Conservation (phyloP, 2,113 vertebrate genomes). For the Antechinus stuartii region DNA sequence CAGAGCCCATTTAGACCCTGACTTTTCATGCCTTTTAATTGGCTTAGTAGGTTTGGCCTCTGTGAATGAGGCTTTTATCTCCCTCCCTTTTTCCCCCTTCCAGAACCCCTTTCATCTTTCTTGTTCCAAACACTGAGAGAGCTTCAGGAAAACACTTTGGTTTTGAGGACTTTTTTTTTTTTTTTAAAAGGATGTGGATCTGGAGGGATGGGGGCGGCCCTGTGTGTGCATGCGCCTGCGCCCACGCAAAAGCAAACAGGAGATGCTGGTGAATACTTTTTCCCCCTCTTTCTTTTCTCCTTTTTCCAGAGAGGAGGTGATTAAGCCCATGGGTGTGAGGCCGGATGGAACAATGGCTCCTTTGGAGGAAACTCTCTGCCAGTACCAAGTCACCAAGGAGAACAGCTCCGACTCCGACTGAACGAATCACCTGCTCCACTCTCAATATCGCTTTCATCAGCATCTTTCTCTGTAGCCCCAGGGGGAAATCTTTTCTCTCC, state of each 20-base stretch:
- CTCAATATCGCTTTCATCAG: conserved; percentile 75
- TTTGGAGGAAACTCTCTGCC: conserved; percentile 91
- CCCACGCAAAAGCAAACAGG: background rate
- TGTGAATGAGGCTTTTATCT: conserved; percentile 83
- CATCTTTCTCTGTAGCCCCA: conserved; percentile 80
- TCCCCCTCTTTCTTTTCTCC: conserved; percentile 66
- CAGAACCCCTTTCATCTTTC: conserved; percentile 81
- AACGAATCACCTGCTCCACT: conserved; percentile 79
- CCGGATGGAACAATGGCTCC: conserved; percentile 95
- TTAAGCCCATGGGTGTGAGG: conserved; percentile 96
- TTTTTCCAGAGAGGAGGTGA: conserved; percentile 92
- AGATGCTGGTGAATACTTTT: conserved; percentile 79
- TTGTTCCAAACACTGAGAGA: conserved; percentile 74
- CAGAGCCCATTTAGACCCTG: conserved; percentile 80
- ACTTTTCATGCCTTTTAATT: conserved; percentile 85
- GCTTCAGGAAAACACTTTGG: conserved; percentile 80
- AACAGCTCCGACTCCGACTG: conserved; percentile 95
- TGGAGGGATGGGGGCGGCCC: conserved; percentile 49
- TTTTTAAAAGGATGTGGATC: conserved; percentile 71
- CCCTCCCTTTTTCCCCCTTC: conserved; percentile 71
- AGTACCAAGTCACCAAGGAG: conserved; percentile 85
- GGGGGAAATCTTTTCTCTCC: conserved; percentile 78
- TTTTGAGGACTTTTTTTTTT: conserved; percentile 76
- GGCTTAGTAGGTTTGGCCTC: conserved; percentile 81
- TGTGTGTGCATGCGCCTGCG: background rate